phyloP scores from a whole-genome alignment of 2,113 vertebrate genomes.

The Casuarius casuarius region DNA sequence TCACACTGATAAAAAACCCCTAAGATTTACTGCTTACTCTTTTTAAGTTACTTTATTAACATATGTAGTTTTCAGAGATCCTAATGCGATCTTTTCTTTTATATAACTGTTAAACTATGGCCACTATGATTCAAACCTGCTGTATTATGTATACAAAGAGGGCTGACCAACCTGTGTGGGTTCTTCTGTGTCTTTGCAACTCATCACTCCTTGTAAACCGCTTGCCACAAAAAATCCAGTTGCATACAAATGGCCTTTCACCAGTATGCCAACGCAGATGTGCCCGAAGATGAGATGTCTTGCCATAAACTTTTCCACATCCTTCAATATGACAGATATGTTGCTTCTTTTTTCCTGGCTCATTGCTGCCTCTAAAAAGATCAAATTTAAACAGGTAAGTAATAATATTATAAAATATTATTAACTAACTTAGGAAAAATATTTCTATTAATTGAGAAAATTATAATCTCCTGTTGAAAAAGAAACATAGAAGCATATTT shows the following conservation, averaged over 20 bases:
- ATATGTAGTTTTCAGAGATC: neutral
- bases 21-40: neutral
- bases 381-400: constrained; percentile 23
- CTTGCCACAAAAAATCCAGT: constrained; percentile 99
- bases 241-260: constrained; percentile 97
- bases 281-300: constrained; percentile 96
- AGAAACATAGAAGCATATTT: neutral
- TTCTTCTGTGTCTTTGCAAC: constrained; percentile 96
- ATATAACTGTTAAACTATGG: neutral
- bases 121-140: neutral
- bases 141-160: neutral
- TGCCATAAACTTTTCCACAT: constrained; percentile 98
- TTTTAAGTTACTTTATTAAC: neutral
- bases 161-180: constrained; percentile 88
- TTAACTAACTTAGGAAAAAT: neutral
- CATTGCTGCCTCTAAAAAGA: constrained; percentile 87
- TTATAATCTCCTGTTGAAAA: neutral
- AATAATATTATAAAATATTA: constrained; percentile 18
- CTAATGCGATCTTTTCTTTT: neutral
- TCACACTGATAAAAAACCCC: neutral
- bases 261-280: constrained; percentile 99
- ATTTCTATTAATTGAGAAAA: neutral
- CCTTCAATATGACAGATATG: constrained; percentile 99
- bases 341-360: constrained; percentile 98
- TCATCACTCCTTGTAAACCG: constrained; percentile 97